These are phyloP conservation scores for Drosophila nikananu DNA, from an alignment of 1,140 invertebrate species.

Conservation along the genomic window DNA sequence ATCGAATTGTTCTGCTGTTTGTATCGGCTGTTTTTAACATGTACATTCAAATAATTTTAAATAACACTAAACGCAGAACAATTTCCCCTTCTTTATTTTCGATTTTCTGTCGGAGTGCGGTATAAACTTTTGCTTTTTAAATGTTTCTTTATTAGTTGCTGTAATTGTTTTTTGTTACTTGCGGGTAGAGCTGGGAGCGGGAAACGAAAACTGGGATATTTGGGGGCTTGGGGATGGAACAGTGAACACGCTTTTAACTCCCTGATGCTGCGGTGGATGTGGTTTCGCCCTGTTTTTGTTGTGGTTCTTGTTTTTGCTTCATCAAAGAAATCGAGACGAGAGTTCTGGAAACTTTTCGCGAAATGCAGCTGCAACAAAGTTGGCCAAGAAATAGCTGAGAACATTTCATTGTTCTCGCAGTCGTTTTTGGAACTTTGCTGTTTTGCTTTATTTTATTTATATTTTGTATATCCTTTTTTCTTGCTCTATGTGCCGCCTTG, in stretches of 20 bases:
- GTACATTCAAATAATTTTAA: neutral
- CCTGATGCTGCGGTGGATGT: slow-evolving; percentile 42
- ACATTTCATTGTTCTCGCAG: slow-evolving; percentile 40
- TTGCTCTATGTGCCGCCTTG: slow-evolving; percentile 6
- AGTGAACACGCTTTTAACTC: slow-evolving; percentile 45
- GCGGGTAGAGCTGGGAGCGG: neutral
- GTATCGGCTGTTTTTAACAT: neutral
- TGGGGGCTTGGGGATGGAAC: slow-evolving; percentile 17
- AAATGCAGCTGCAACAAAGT: slow-evolving; percentile 71
- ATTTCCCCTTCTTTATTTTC: neutral
- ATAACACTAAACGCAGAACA: neutral
- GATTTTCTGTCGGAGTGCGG: slow-evolving; percentile 14
- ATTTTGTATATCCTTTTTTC: slow-evolving; percentile 20
- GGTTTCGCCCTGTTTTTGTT: slow-evolving; percentile 41
- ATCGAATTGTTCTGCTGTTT: neutral
- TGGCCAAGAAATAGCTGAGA: slow-evolving; percentile 51
- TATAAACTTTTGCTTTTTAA: slow-evolving; percentile 82
- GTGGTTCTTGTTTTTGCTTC: slow-evolving; percentile 46
- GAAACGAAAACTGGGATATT: neutral
- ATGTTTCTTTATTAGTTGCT: slow-evolving; percentile 83
- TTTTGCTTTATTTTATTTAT: slow-evolving; percentile 50
- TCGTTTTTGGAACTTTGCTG: slow-evolving; percentile 29
- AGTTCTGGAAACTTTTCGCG: slow-evolving; percentile 66
- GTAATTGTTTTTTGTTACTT: slow-evolving; percentile 76
- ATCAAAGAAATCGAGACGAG: slow-evolving; percentile 75